Base-by-base conservation (phyloP, 2,888 invertebrate genomes). In the Zaprionus obscuricornis region DNA sequence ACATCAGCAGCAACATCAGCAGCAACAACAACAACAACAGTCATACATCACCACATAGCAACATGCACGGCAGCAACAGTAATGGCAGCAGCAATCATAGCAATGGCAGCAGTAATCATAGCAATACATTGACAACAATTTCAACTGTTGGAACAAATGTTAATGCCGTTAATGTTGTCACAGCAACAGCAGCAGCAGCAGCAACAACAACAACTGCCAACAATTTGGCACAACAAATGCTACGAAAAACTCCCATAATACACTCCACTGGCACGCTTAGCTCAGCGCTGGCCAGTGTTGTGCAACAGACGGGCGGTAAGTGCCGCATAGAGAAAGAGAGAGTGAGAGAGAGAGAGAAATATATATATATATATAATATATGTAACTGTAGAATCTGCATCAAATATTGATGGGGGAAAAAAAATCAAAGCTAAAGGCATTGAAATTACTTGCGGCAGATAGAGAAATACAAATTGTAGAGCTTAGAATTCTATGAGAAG, bases 171-270 rank as follows among this genome's bases (percentile, higher is more conserved):
- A n/a, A n/a, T n/a, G n/a, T n/a, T n/a, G n/a, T n/a, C 37, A 49
- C 20, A 34, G 65, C 57, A 45, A 50, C 14, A 45, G 54, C 50
- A 47, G 10, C 42, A 49, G 22, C 70, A 59, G 20, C 66, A 33
- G 43, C 47, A 72, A 29, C 8, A 3, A 5, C 42, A 10, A 17
- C 7, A 2, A 33, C 26, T 10, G 54, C 56, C 16, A 69, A 33
- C 47, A 68, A 66, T 33, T 51, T 87, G 42, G 79, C 85, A 13
- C 88, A 88, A 60, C 87, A 87, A 45, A 50, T 88, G 74, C 59
- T 88, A 60, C 85, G 88, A 11, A 88, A 88, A 55, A 88, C 88
- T 37, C 88, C 88, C 13, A 88, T 88, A 22, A 88, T 88, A 37
- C 88, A 88, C 57, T 88, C 88, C 26, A 87, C 88, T 22, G 86